Conservation (phyloP, 2,888 invertebrate species). For the Yponomeuta evonymella region DNA sequence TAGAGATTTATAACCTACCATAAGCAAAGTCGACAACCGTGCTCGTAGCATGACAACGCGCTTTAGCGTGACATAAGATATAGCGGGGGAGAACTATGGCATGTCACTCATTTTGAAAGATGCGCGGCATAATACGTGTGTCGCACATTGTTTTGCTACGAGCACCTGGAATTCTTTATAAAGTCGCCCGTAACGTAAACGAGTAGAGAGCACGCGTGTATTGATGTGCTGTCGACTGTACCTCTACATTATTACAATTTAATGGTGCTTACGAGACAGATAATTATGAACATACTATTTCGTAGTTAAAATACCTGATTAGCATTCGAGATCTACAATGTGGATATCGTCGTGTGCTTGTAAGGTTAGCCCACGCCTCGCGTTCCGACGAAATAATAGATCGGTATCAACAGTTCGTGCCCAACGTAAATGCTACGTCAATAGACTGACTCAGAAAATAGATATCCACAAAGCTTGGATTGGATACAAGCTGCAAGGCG, state of each 20-base stretch:
- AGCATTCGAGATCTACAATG: neutral
- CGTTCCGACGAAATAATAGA: constrained; percentile 31
- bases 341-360: constrained; percentile 40
- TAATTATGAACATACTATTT: neutral
- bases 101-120: no score
- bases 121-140: no score
- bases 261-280: neutral
- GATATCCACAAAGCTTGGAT: neutral
- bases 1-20: neutral
- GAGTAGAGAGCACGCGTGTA: no score
- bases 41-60: no score
- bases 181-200: no score
- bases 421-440: constrained; percentile 11
- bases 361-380: constrained; percentile 44
- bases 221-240: neutral
- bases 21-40: no score
- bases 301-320: neutral
- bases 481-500: neutral
- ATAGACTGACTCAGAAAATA: neutral
- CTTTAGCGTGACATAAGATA: no score
- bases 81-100: no score
- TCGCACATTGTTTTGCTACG: no score
- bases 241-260: neutral
- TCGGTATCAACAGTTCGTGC: neutral
- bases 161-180: no score